phyloP scores from a whole-genome alignment of 2,113 vertebrate genomes.

The Ictalurus punctatus region DNA sequence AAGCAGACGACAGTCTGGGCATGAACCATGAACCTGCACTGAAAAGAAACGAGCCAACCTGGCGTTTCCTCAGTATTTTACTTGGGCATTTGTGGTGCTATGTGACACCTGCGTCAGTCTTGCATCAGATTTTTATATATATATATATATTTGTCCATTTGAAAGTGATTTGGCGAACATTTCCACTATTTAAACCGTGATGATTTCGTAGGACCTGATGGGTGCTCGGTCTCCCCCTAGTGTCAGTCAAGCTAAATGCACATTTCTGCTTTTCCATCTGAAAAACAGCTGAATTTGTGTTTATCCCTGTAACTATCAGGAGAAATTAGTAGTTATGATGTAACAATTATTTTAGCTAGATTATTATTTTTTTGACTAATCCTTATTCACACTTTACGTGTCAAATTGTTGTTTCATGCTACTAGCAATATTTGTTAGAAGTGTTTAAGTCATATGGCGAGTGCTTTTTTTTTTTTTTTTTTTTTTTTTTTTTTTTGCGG shows the following conservation, averaged over 20 bases:
- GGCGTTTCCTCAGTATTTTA: slow-evolving; percentile 51
- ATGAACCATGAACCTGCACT: slow-evolving; percentile 59
- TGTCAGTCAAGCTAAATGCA: slow-evolving; percentile 4
- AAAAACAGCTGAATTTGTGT: slow-evolving; percentile 38
- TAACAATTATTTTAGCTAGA: slow-evolving; percentile 61
- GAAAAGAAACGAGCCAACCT: slow-evolving; percentile 44
- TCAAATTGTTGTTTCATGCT: slow-evolving; percentile 29
- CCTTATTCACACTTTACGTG: slow-evolving; percentile 51
- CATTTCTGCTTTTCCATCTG: background rate
- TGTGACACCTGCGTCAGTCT: slow-evolving; percentile 10
- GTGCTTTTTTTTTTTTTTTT: slow-evolving; percentile 51
- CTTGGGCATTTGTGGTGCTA: background rate
- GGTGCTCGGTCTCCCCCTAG: slow-evolving; percentile 35
- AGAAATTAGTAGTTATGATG: slow-evolving; percentile 72
- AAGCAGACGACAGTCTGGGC: slow-evolving; percentile 35
- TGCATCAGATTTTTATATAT: slow-evolving; percentile 46
- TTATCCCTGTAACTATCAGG: slow-evolving; percentile 59
- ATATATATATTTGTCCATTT: background rate
- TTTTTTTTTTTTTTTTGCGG: slow-evolving; percentile 36
- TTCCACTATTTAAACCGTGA: background rate
- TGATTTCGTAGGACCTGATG: background rate
- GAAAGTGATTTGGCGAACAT: background rate
- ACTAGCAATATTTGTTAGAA: slow-evolving; percentile 56
- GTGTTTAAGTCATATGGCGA: slow-evolving; percentile 49
- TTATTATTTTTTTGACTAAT: slow-evolving; percentile 46